These are phyloP conservation scores for Antedon mediterranea DNA, from an alignment of 53 echinoderm and acorn worm species.

Conservation along the genomic window DNA sequence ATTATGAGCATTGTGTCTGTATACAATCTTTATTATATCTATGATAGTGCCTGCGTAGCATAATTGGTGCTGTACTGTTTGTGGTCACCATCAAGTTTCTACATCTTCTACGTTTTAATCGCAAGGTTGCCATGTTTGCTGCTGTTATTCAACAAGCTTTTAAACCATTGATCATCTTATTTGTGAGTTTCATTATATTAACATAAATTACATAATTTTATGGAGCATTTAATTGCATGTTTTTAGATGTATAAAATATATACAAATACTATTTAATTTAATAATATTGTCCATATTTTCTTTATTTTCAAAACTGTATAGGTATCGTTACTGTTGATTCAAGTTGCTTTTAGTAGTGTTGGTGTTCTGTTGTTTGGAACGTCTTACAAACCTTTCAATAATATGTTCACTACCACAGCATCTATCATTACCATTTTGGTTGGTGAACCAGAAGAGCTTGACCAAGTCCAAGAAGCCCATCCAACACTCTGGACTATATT, in stretches of 20 bases:
- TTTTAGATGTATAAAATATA: too few relatives aligned
- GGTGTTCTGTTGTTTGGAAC: constrained; percentile 52
- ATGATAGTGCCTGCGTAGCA: constrained; percentile 50
- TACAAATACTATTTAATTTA: not conserved
- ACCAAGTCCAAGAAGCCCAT: constrained; percentile 20
- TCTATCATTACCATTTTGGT: constrained; percentile 41
- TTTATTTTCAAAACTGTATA: constrained; percentile 7
- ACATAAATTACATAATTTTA: too few relatives aligned
- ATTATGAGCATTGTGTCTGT: too few relatives aligned
- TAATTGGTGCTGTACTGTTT: constrained; percentile 66
- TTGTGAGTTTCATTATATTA: constrained; percentile 33
- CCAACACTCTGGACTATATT: constrained; percentile 65
- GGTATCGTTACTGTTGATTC: constrained; percentile 31
- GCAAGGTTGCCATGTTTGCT: constrained; percentile 78
- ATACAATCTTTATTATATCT: not conserved
- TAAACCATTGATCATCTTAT: constrained; percentile 43
- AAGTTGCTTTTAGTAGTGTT: constrained; percentile 37
- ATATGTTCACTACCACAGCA: constrained; percentile 37
- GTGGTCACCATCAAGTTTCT: constrained; percentile 54
- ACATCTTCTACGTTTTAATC: constrained; percentile 60
- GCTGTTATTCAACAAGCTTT: constrained; percentile 57
- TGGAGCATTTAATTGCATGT: not conserved
- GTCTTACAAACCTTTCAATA: constrained; percentile 62
- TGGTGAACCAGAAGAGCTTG: constrained; percentile 29
- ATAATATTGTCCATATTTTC: not conserved